These are phyloP conservation scores for Crotalus viridis DNA, from an alignment of 2,113 vertebrate species.

Conservation along the genomic window DNA sequence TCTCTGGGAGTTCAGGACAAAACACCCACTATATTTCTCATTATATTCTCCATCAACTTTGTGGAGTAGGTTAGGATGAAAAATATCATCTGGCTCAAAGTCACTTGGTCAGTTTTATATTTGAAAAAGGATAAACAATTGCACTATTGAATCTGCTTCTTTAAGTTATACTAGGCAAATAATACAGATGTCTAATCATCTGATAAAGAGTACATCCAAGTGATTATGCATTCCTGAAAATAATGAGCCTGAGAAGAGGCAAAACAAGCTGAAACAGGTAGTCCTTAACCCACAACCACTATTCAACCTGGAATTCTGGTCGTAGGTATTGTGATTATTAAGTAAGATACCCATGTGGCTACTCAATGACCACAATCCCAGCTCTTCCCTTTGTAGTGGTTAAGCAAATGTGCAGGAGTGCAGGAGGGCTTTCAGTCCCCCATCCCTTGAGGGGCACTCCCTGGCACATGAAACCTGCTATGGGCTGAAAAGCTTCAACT, in stretches of 20 bases:
- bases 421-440: no score
- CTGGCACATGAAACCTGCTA: neutral
- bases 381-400: neutral
- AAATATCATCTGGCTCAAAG: neutral
- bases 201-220: neutral
- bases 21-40: neutral
- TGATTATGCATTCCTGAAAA: neutral
- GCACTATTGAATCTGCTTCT: neutral
- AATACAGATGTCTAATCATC: neutral
- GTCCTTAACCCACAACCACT: neutral
- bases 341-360: neutral
- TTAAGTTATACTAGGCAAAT: neutral
- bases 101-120: neutral
- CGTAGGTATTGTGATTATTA: neutral
- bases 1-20: neutral
- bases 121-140: neutral
- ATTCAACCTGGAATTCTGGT: neutral
- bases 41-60: neutral
- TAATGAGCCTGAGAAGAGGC: neutral
- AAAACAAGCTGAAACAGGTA: neutral
- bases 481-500: neutral
- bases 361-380: neutral
- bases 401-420: neutral
- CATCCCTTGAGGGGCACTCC: neutral
- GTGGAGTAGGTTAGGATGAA: neutral